Base-by-base conservation (phyloP, 2,888 invertebrate genomes). In the Dicycla oo region DNA sequence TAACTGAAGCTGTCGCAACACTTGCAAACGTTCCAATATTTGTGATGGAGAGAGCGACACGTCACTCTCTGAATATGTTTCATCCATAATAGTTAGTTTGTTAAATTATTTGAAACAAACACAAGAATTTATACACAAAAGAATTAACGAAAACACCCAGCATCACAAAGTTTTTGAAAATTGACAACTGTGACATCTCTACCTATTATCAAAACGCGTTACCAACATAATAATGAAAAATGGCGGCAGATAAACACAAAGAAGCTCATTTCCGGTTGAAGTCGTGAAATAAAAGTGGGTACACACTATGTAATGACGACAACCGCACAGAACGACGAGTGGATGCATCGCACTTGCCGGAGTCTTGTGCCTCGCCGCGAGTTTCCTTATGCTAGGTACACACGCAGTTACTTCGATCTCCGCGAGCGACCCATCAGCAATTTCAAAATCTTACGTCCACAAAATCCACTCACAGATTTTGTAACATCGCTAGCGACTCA, bases 11-110 rank as follows among this genome's bases (percentile, higher is more conserved):
- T 94, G 95, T 54, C 95, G 90, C 58, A 96, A 84, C 66, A 94
- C 88, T 89, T 95, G 94, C 69, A 96, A 88, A 38, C 95, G 89
- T 80, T 95, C 94, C 66, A 96, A 88, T 86, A 95, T 91, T 90
- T 94, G 93, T 18, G 95, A 90, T 6, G 96, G 96, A 38, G 95
- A 95, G 75, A 95, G 83, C 2, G 95, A 93, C 63, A 93, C 82
- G 87, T 96, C 95, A 86, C 90, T 93, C 62, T 94, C 94, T 1
- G 94, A 92, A 76, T 91, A 91, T 3, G 94, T 93, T 72, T 93
- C 90, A 81, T 95, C 94, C 95, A 95, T 95, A 71, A 26, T 70
- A 20, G n/a, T 34, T 26, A n/a, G 18, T 23, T 43, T 18, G 11
- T 49, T 51, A 30, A 49, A 65, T 38, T 60, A 63, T 63, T 61